Base-by-base conservation (phyloP, 1,140 invertebrate genomes). In the Papilio dardanus region DNA sequence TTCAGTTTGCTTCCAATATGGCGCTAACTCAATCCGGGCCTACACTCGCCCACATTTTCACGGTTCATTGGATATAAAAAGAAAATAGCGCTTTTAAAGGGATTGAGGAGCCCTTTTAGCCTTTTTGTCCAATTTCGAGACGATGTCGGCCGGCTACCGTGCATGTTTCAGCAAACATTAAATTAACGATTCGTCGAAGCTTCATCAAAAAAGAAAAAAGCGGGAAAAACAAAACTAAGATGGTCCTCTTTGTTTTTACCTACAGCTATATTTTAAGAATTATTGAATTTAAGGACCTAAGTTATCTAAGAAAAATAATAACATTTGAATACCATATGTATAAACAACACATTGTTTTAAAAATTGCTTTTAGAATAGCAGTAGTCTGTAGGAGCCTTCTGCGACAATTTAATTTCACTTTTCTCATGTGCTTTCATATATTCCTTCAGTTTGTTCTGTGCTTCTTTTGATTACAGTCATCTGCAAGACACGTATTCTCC, bases 61-160 rank as follows among this genome's bases (percentile, higher is more conserved):
- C 88, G 83, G 85, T 90, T 89, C 89, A 88, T 86, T 84, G 86
- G 82, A 85, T 88, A 88, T 87, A 89, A 91, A 89, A 90, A 89
- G 88, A 88, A 90, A 90, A 91, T 86, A 87, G 76, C 82, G 76
- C 80, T 91, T 91, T 91, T 87, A 88, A 87, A 87, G 86, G 86
- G 87, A 88, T 88, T 79, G 84, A 83, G 81, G 71, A 84, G 81
- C 85, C 88, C 81, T 88, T 87, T 83, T 80, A 83, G 76, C 78
- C 78, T 82, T 85, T 87, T 85, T 86, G 84, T 88, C 75, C 82
- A 83, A 83, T 83, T 81, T 76, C 77, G 80, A 81, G 86, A 85
- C 80, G 79, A 77, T 79, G 79, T 79, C 77, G 78, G 80, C 78
- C 78, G 77, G 74, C 81, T 78, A 79, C 73, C 77, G 80, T 74